Conservation (phyloP, 2,888 invertebrate genomes). For the Euplagia quadripunctaria region DNA sequence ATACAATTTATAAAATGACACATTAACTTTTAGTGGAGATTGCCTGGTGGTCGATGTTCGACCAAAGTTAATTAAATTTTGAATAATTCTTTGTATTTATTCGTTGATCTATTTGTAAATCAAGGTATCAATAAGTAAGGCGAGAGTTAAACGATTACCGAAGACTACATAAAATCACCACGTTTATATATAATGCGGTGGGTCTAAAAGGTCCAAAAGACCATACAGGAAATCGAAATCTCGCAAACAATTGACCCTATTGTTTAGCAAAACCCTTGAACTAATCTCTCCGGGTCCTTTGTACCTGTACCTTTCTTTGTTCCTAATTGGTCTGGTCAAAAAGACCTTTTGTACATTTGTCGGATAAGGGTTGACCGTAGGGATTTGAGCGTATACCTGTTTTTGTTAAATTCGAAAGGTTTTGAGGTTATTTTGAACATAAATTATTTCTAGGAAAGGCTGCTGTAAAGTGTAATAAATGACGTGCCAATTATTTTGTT, state of each 20-base stretch:
- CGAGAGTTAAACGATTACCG: neutral
- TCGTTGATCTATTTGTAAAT: too few relatives aligned
- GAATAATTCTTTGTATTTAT: too few relatives aligned
- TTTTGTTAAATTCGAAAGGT: slow-evolving; percentile 39
- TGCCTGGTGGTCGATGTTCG: too few relatives aligned
- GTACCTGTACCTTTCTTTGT: slow-evolving; percentile 53
- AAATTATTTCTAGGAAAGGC: neutral
- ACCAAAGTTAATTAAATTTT: too few relatives aligned
- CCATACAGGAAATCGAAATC: slow-evolving; percentile 50
- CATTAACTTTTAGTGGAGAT: too few relatives aligned
- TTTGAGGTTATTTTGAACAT: slow-evolving; percentile 24
- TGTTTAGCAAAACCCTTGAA: slow-evolving; percentile 56
- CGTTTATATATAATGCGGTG: slow-evolving; percentile 35
- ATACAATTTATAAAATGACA: too few relatives aligned
- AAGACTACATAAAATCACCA: neutral
- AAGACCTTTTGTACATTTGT: slow-evolving; percentile 41
- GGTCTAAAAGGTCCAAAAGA: slow-evolving; percentile 55
- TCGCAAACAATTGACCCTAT: slow-evolving; percentile 54
- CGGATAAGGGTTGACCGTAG: slow-evolving; percentile 49
- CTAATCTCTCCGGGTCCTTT: slow-evolving; percentile 45
- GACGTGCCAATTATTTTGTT: neutral
- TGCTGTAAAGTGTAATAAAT: neutral
- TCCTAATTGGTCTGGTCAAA: slow-evolving; percentile 48
- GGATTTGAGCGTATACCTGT: slow-evolving; percentile 50
- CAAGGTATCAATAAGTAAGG: too few relatives aligned